Evolutionary conservation across 2,888 invertebrate genomes (phyloP).

Genomic region (Furcula furcula): DNA sequence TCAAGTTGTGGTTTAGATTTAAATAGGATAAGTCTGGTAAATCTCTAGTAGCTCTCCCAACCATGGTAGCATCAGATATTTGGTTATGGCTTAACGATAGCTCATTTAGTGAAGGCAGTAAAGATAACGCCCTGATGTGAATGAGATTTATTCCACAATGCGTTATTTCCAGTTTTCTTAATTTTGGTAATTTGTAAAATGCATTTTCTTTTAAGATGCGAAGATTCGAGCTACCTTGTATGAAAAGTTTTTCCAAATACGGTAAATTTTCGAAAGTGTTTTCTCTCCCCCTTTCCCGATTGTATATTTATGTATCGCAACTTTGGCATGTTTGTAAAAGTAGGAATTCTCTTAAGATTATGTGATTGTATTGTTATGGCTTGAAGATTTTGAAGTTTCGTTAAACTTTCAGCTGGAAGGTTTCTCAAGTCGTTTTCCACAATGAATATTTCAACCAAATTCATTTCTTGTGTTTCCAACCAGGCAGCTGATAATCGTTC

Average conservation of each 20-base stretch:
- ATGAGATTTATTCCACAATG: constrained; percentile 89
- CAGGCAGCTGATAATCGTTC: constrained; percentile 91
- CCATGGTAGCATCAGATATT: constrained; percentile 90
- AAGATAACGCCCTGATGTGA: constrained; percentile 88
- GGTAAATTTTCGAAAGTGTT: constrained; percentile 87
- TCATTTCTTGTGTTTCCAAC: constrained; percentile 89
- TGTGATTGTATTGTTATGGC: constrained; percentile 92
- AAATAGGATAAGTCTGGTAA: constrained; percentile 86
- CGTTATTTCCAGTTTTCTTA: constrained; percentile 88
- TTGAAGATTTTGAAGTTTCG: constrained; percentile 87
- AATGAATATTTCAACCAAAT: constrained; percentile 90
- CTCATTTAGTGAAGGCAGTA: constrained; percentile 86
- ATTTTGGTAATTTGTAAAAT: constrained; percentile 85
- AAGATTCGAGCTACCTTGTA: constrained; percentile 86
- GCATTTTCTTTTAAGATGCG: constrained; percentile 87
- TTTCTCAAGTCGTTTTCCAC: constrained; percentile 92
- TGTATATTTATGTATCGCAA: constrained; percentile 88
- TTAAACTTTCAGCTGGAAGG: constrained; percentile 89
- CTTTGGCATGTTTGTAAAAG: constrained; percentile 86
- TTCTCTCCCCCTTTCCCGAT: constrained; percentile 85
- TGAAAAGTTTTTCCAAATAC: constrained; percentile 87
- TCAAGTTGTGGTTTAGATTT: constrained; percentile 86
- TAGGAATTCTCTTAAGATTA: constrained; percentile 87
- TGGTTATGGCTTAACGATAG: constrained; percentile 87
- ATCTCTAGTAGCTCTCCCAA: constrained; percentile 89